Evolutionary conservation across 2,113 vertebrate species (phyloP).

Genomic region (Vidua chalybeata): DNA sequence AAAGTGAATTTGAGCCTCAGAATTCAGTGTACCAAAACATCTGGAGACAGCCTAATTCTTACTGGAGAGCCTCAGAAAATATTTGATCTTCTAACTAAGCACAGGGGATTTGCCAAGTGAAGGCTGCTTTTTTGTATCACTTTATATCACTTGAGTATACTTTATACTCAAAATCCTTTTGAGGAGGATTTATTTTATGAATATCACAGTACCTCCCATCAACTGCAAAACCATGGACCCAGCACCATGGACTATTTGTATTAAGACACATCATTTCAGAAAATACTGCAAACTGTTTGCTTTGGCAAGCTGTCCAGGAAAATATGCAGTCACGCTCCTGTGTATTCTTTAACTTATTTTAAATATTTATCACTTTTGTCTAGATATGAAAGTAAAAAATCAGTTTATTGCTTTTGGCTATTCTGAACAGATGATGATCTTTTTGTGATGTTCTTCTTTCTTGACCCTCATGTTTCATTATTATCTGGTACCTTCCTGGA

Average conservation of each 20-base stretch:
- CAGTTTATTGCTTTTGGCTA: neutral
- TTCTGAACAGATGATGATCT: neutral
- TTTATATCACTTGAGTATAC: too few relatives aligned
- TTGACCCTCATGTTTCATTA: neutral
- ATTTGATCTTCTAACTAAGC: conserved; percentile 73
- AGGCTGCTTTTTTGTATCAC: conserved; percentile 18
- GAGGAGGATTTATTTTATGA: conserved; percentile 55
- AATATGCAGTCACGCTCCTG: neutral
- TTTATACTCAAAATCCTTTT: too few relatives aligned
- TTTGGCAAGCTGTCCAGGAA: conserved; percentile 2
- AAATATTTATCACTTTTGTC: neutral
- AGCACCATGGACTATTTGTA: neutral
- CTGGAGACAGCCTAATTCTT: conserved; percentile 70
- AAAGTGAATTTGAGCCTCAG: conserved; percentile 72
- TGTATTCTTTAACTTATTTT: neutral
- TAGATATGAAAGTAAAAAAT: neutral
- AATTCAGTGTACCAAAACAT: conserved; percentile 73
- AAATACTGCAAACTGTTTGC: neutral
- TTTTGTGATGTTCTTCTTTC: neutral
- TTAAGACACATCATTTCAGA: neutral
- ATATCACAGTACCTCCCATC: neutral
- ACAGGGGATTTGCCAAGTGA: conserved; percentile 64
- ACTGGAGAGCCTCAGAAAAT: conserved; percentile 61
- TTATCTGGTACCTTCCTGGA: neutral
- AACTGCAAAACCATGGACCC: neutral